Base-by-base conservation (phyloP, 2,113 vertebrate species). In the Arenaria interpres region DNA sequence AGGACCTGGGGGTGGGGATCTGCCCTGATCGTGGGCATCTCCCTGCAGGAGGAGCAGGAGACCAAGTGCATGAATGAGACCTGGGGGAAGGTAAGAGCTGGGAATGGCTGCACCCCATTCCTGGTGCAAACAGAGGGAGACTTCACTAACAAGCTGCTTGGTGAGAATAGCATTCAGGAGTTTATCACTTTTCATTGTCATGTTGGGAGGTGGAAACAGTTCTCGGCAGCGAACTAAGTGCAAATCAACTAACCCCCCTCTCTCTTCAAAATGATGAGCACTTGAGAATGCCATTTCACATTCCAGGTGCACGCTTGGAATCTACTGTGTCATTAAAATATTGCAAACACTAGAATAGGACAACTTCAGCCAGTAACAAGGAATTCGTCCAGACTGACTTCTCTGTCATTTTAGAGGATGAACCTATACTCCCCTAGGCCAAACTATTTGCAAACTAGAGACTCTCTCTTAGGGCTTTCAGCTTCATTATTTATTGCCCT, bases 191-290 rank as follows among this genome's bases (percentile, higher is more conserved):
- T 69, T 60, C 3, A 5, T 41, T 24, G 45, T 66, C 51, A 22
- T 0, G 0, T 0, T 71, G 54, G 28, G 68, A 48, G 0, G 0
- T 33, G 24, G 33, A 53, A 88, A 66, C 10, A 33, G 43, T 69
- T 89, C 57, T 88, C 30, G 53, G 54, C 15, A 71, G 50, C 63
- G 37, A 88, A 76, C 20, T 12, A 72, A 46, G 59, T 9, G 16
- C 30, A 67, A 78, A 87, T 51, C 43, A 74, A 14, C 50, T 18
- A 63, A 51, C 4, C 2, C 5, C 4, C 17, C 63, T 37, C 33
- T 22, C 56, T 39, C 60, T 69, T 27, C 25, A 73, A 87, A 94
- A 46, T 14, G 2, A 50, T 7, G 23, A 93, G 7, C 9, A 2
- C 15, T 85, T 32, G 8, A 20, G 56, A 84, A 63, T 39, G 28